Base-by-base conservation (phyloP, 1,140 invertebrate species). In the Mesaphorura yosii region DNA sequence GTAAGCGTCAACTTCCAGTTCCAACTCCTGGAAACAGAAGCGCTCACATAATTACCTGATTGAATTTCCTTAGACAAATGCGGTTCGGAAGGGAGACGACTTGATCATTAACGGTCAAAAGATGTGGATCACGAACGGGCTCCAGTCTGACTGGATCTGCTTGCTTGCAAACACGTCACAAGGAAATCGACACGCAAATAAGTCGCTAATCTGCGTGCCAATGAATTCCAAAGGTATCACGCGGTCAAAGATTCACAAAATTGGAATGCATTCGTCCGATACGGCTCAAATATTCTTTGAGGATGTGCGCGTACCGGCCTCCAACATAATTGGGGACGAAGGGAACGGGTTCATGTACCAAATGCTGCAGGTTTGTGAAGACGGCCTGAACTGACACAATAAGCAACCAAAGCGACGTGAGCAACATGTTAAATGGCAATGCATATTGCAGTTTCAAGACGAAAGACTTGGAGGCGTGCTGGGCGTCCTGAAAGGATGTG, bases 271-370 rank as follows among this genome's bases (percentile, higher is more conserved):
- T 38, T 66, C 65, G 50, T 78, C 76, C 17, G 78, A 79, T 62
- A 79, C 77, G 10, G 75, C 72, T n/a, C 68, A 76, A 64, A 69
- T 78, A 27, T 78, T 70, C 59, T 77, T 79, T 66, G 78, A 80
- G 45, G 71, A 79, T 68, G 74, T 76, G 14, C 64, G 69, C 17
- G 72, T 79, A 1, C 77, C 78, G 5, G 62, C 64, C 12, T 65
- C 63, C 31, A 66, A 78, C 63, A 68, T 78, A 6, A 77, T 79
- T 48, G 77, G 77, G n/a, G 75, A 79, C 53, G 73, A 76, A 64
- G 76, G 76, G 19, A 63, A 66, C 57, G 77, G 77, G 2, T 80
- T 79, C 61, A 66, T 69, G 0, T 80, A 79, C 62, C 77, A 78
- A 64, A 80, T 80, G 78, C 28, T 75, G 26, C 78, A 61, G 53